These are phyloP conservation scores for Arctocebus calabarensis DNA, from an alignment of 2,797 vertebrate genomes.

Conservation along the genomic window DNA sequence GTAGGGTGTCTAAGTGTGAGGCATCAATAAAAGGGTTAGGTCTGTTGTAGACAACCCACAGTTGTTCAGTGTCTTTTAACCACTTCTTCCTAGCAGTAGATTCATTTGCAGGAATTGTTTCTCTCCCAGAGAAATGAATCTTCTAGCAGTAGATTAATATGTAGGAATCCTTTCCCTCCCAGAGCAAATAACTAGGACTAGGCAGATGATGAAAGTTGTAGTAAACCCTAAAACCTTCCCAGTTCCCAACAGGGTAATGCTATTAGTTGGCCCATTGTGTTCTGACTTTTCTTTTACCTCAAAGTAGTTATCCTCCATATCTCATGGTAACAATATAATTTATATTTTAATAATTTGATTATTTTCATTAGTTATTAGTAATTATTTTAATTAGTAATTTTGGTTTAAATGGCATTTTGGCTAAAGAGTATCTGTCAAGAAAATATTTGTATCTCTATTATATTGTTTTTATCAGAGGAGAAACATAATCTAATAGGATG, in stretches of 20 bases:
- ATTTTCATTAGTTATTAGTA: background rate
- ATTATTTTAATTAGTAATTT: background rate
- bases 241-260: background rate
- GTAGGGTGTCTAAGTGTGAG: background rate
- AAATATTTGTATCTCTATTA: background rate
- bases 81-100: background rate
- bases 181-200: background rate
- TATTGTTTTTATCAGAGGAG: background rate
- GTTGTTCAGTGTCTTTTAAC: background rate
- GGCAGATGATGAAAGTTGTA: background rate
- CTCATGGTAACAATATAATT: background rate
- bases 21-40: background rate
- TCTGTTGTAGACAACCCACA: background rate
- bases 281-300: background rate
- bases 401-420: background rate
- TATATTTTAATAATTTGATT: background rate
- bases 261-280: background rate
- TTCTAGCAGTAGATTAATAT: background rate
- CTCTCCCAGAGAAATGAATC: background rate
- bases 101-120: background rate
- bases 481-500: background rate
- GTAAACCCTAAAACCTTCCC: background rate
- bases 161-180: background rate
- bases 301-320: background rate
- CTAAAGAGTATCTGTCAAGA: background rate